These are phyloP conservation scores for mouse (Mus musculus) DNA, from an alignment of 2,113 vertebrate species.

Conservation along the genomic window DNA sequence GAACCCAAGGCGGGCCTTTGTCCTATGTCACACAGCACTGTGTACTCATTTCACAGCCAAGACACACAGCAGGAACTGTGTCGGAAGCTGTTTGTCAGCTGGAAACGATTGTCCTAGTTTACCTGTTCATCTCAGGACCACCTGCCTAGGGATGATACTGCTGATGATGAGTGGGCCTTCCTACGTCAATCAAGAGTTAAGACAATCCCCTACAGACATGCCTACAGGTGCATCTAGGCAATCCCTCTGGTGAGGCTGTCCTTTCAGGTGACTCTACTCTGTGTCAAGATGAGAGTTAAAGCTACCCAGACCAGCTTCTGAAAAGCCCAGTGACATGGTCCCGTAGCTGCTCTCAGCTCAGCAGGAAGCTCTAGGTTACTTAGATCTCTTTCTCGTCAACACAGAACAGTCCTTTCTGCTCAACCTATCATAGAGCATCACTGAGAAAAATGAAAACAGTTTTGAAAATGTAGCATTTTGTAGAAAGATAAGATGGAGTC, in stretches of 20 bases:
- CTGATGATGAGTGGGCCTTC: too few species aligned
- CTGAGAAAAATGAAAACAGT: not conserved
- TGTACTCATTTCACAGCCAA: not conserved
- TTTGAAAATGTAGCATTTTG: conserved; percentile 25
- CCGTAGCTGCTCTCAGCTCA: not conserved
- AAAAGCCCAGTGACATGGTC: not conserved
- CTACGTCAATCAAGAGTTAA: not conserved
- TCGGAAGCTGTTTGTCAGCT: not conserved
- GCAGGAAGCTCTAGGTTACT: not conserved
- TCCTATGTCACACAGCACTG: too few species aligned
- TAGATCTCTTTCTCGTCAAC: not conserved
- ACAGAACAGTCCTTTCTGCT: not conserved
- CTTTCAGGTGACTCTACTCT: not conserved
- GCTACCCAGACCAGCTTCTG: not conserved
- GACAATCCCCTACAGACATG: not conserved
- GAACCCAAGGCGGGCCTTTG: not conserved
- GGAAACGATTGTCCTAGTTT: not conserved
- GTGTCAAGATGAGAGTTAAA: not conserved
- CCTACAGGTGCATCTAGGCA: not conserved
- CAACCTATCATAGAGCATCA: not conserved
- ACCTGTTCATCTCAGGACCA: not conserved
- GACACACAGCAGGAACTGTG: not conserved
- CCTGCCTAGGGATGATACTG: not conserved
- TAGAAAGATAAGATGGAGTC: not conserved
- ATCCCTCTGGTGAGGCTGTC: not conserved